These are phyloP conservation scores for Sminthurinus signatus DNA, from an alignment of 1,140 invertebrate species.

Conservation along the genomic window DNA sequence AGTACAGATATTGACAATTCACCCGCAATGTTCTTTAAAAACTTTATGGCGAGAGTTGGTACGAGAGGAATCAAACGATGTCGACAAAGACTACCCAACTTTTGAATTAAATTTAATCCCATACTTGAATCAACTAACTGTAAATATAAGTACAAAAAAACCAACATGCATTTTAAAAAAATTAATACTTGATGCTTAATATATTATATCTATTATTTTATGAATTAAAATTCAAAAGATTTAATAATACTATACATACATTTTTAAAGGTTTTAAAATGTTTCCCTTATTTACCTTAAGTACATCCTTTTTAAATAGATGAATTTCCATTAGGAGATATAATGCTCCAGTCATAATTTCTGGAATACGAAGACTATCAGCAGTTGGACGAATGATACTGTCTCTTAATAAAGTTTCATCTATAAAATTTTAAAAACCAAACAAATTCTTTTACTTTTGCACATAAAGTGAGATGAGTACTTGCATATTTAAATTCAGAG, in stretches of 20 bases:
- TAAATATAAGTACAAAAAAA: conserved; percentile 11
- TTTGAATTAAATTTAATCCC: conserved; percentile 17
- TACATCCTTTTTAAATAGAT: conserved; percentile 6
- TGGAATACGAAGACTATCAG: conserved; percentile 9
- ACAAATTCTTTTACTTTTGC: conserved; percentile 1
- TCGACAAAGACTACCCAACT: conserved; percentile 19
- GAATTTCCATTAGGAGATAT: conserved; percentile 11
- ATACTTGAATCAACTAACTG: conserved; percentile 15
- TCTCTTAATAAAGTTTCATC: conserved; percentile 21
- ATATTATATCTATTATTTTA: no score
- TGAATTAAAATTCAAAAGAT: no score
- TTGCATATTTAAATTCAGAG: no score
- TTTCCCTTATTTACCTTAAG: conserved; percentile 8
- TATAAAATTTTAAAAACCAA: conserved; percentile 2
- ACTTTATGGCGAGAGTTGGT: conserved; percentile 27
- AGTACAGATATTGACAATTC: conserved; percentile 23
- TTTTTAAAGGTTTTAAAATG: neutral
- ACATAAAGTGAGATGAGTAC: no score
- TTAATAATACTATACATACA: no score
- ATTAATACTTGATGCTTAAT: no score
- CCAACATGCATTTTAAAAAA: no score
- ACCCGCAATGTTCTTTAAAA: conserved; percentile 28
- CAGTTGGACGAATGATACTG: conserved; percentile 16
- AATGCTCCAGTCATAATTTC: conserved; percentile 12
- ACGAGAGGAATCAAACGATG: conserved; percentile 31